phyloP scores from a whole-genome alignment of 2,113 vertebrate genomes.

The Apteryx owenii region DNA sequence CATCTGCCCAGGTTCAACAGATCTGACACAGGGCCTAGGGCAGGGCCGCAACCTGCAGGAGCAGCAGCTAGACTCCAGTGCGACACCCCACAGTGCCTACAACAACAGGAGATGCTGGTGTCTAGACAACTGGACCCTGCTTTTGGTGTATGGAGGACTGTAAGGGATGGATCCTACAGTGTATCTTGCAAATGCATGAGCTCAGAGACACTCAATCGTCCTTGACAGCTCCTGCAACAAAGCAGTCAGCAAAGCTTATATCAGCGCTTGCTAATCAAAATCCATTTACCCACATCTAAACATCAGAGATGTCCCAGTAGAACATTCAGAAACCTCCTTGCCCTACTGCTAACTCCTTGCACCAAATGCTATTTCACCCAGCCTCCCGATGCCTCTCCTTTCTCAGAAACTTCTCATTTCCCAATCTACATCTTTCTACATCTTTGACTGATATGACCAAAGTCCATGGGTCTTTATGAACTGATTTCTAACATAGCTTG shows the following conservation, averaged over 20 bases:
- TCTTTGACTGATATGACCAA: not conserved
- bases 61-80: not conserved
- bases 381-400: not conserved
- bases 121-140: not conserved
- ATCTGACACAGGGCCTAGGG: rapidly evolving
- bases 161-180: not conserved
- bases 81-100: not conserved
- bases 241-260: not conserved
- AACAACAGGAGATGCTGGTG: not conserved
- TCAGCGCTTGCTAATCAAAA: not conserved
- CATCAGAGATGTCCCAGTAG: not conserved
- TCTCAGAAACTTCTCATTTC: conserved; percentile 4
- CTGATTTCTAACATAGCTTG: not conserved
- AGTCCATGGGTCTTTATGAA: not conserved
- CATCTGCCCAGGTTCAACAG: not conserved
- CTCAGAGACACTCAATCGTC: not conserved
- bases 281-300: not conserved
- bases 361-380: not conserved
- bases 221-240: not conserved
- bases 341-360: not conserved
- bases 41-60: not conserved
- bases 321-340: not conserved
- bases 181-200: not conserved
- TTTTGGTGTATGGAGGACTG: not conserved
- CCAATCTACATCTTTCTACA: not conserved